Conservation (phyloP, 2,888 invertebrate genomes). For the Drosophila monieri region DNA sequence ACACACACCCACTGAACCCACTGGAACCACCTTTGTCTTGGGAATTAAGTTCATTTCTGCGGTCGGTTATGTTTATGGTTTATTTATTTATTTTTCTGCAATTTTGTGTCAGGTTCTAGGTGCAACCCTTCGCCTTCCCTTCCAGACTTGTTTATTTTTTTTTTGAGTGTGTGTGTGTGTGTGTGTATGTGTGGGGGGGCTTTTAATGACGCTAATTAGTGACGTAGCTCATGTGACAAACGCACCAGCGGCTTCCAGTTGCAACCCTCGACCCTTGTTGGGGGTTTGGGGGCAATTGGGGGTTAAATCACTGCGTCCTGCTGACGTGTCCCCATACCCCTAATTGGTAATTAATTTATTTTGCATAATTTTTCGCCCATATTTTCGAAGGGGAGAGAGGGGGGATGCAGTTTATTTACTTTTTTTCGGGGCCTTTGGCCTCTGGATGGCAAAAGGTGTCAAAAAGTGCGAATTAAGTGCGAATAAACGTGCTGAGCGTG, state of each 20-base stretch:
- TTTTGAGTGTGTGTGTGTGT: neutral
- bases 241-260: conserved; percentile 62
- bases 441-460: conserved; percentile 63
- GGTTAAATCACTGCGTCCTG: conserved; percentile 1
- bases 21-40: neutral
- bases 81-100: conserved; percentile 70
- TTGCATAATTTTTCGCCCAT: conserved; percentile 78
- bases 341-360: conserved; percentile 84
- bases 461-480: conserved; percentile 79
- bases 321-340: conserved; percentile 59
- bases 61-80: conserved; percentile 73
- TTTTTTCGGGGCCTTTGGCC: conserved; percentile 36
- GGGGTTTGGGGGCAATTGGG: neutral
- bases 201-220: conserved; percentile 84
- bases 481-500: conserved; percentile 78
- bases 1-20: neutral
- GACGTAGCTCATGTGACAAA: conserved; percentile 82
- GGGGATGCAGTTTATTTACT: conserved; percentile 53
- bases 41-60: conserved; percentile 61
- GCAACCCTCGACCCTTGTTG: conserved; percentile 1
- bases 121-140: conserved; percentile 41
- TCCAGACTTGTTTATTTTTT: conserved; percentile 3
- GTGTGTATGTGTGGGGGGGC: conserved; percentile 49
- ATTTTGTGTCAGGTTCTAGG: conserved; percentile 68
- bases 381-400: no score